Base-by-base conservation (phyloP, 35 echinoderm and acorn worm genomes). In the Anneissia japonica region DNA sequence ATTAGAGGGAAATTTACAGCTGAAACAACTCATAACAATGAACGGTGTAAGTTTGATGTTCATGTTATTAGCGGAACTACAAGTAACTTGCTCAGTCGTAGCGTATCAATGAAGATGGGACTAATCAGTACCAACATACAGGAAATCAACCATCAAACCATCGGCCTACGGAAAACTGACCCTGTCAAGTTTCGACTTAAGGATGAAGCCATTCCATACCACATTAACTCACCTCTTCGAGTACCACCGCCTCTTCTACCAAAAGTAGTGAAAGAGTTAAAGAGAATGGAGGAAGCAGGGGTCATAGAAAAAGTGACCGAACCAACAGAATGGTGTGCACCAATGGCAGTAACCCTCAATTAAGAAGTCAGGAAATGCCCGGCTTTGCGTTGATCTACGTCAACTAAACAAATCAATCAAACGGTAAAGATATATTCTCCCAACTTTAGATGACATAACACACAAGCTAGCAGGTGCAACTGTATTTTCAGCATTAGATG, bases 271-370 rank as follows among this genome's bases (percentile, higher is more conserved):
- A 78, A 87, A 46, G 36, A 41, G 12, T 21, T 46, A 38, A 31
- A 45, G 39, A 86, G 79, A 39, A 45, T 84, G 7, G 87, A 89
- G 35, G 32, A 73, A 1, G 14, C 37, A 32, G 46, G 79, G 0
- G 78, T 89, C 10, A 89, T 89, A 23, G 31, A 0, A 38, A 89
- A 83, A 75, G 56, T 83, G 0, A 51, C 36, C 31, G 38, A 90
- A n/a, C 82, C 82, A 32, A 90, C 89, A 0, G 41, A 86, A n/a
- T 91, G 75, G 84, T 86, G 83, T 80, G 77, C 76, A 72, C 76
- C 82, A n/a, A 90, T 90, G 81, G 88, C 85, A 3, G 88, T 91
- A 11, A 77, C 87, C 19, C 83, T 76, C 9, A n/a, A n/a, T n/a
- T 31, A 88, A 88, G 64, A 32, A 35, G 19, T 86, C 46, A 38